Evolutionary conservation across 2,797 vertebrate genomes (phyloP).

Genomic region (Linurgus olivaceus): DNA sequence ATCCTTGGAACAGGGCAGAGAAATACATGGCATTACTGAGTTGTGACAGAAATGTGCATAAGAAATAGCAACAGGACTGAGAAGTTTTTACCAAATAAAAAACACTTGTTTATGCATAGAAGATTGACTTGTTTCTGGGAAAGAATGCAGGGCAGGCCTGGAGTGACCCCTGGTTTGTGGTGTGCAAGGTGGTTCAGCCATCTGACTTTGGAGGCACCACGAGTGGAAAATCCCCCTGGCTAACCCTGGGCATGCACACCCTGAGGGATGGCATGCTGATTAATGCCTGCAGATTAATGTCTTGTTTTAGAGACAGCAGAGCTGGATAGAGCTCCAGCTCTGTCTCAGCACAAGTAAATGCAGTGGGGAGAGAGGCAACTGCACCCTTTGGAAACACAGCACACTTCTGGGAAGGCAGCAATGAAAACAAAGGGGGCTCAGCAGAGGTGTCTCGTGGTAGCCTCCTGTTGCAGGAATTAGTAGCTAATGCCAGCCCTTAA

Average conservation of each 20-base stretch:
- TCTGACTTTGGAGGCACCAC: neutral
- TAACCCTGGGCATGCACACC: neutral
- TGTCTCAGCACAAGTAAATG: neutral
- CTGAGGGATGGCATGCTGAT: neutral
- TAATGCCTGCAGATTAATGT: neutral
- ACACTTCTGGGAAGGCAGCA: neutral
- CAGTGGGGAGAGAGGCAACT: neutral
- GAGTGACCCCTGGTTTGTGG: neutral
- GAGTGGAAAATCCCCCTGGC: neutral
- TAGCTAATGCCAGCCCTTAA: neutral
- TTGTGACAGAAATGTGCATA: neutral
- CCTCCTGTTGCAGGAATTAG: neutral
- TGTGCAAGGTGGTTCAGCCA: neutral
- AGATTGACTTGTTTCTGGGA: neutral
- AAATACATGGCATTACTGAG: neutral
- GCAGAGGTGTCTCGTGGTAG: neutral
- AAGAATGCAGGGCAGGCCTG: neutral
- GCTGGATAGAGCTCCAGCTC: neutral
- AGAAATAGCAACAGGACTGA: neutral
- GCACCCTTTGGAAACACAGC: neutral
- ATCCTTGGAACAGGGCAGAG: neutral
- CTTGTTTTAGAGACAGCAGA: neutral
- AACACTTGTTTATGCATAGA: neutral
- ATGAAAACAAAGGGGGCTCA: neutral
- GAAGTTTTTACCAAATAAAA: neutral